Evolutionary conservation across 2,113 vertebrate species (phyloP).

Genomic region (Brachyistius frenatus): DNA sequence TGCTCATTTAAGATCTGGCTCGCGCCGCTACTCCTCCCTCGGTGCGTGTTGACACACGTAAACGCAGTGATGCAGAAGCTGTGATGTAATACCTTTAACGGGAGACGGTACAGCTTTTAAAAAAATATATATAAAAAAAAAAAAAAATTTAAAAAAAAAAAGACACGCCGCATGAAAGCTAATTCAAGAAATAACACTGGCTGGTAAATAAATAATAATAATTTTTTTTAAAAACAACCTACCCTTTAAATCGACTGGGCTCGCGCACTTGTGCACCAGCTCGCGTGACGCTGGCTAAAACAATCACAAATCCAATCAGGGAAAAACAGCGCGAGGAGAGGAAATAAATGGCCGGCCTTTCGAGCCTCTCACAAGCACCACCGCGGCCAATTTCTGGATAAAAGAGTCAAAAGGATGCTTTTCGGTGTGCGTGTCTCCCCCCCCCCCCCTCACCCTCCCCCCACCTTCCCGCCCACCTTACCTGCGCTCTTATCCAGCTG

Average conservation of each 20-base stretch:
- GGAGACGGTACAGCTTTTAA: no score
- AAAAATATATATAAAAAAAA: no score
- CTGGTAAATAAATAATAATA: background rate
- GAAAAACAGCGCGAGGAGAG: conserved; percentile 7
- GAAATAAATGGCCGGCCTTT: background rate
- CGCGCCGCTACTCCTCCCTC: conserved; percentile 51
- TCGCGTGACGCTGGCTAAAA: conserved; percentile 26
- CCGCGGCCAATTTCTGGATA: conserved; percentile 18
- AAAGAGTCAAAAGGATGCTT: conserved; percentile 44
- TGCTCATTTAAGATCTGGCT: conserved; percentile 8
- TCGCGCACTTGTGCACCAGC: conserved; percentile 23
- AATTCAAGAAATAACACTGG: background rate
- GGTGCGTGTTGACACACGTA: conserved; percentile 63
- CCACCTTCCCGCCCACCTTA: conserved; percentile 79
- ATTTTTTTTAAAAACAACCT: background rate
- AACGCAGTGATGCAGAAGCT: conserved; percentile 68
- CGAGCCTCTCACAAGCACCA: background rate
- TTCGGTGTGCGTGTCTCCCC: conserved; percentile 7
- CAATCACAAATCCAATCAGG: background rate
- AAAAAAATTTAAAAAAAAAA: background rate
- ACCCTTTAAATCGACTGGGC: background rate
- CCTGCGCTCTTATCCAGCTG: conserved; percentile 79
- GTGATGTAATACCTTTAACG: conserved; percentile 72
- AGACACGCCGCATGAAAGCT: background rate
- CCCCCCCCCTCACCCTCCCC: background rate